Evolutionary conservation across 2,113 vertebrate species (phyloP).

Genomic region (Mus spicilegus): DNA sequence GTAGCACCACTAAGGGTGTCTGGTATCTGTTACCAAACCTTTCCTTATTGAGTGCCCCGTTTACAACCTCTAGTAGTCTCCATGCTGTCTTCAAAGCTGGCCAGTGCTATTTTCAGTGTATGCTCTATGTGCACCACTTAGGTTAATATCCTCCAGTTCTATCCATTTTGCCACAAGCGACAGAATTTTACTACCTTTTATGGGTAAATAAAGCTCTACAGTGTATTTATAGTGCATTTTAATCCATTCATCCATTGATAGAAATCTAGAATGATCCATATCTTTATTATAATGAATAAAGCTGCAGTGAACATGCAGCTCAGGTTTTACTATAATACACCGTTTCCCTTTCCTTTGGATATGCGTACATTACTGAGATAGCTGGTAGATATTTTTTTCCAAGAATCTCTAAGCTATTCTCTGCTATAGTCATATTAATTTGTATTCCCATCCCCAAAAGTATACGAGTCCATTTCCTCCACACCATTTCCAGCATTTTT

Average conservation of each 20-base stretch:
- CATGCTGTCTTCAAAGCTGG: fast-evolving
- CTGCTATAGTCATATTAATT: background rate
- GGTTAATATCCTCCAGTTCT: background rate
- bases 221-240: background rate
- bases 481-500: background rate
- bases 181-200: background rate
- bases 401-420: background rate
- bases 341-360: background rate
- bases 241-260: background rate
- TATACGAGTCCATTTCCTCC: background rate
- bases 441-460: background rate
- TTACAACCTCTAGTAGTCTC: background rate
- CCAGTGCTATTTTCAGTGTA: background rate
- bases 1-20: background rate
- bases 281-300: background rate
- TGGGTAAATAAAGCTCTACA: background rate
- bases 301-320: background rate
- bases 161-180: background rate
- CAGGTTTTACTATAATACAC: no score
- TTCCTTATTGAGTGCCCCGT: background rate
- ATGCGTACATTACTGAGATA: background rate
- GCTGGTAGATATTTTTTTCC: background rate
- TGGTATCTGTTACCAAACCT: background rate
- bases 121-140: background rate
- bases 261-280: background rate